These are phyloP conservation scores for Oligia fasciuncula DNA, from an alignment of 2,888 invertebrate genomes.

Conservation along the genomic window DNA sequence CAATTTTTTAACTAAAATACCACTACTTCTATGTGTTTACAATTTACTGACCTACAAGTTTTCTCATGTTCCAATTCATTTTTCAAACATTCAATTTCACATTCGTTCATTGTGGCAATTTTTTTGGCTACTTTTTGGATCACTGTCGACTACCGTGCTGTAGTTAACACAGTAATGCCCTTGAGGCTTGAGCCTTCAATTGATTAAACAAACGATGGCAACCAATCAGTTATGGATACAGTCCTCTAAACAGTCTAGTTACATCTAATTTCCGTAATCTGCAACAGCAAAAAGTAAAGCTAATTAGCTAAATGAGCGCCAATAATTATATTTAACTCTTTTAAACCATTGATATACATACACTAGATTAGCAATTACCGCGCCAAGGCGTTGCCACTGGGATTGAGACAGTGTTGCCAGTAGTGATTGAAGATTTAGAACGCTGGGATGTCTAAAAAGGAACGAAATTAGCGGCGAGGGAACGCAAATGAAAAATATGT, in stretches of 20 bases:
- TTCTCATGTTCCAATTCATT: constrained; percentile 87
- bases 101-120: constrained; percentile 79
- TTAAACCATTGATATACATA: too few relatives aligned
- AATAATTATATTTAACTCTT: background rate
- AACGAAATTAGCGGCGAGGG: too few relatives aligned
- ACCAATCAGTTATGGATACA: constrained; percentile 57
- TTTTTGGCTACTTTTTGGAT: constrained; percentile 36
- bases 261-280: constrained; percentile 15
- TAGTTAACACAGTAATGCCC: constrained; percentile 49
- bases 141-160: constrained; percentile 44
- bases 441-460: too few relatives aligned
- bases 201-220: constrained; percentile 70
- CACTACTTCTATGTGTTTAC: background rate
- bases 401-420: too few relatives aligned
- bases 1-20: background rate
- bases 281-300: background rate
- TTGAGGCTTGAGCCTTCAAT: constrained; percentile 58
- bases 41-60: constrained; percentile 81
- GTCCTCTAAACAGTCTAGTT: constrained; percentile 37
- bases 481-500: too few relatives aligned
- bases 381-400: too few relatives aligned
- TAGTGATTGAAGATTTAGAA: too few relatives aligned
- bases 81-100: constrained; percentile 86
- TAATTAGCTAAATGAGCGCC: background rate
- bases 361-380: too few relatives aligned